Percentiles rank a stretch among this genome's conserved stretches.
Conservation (phyloP, 2,113 vertebrate species). For the Mastomys natalensis region DNA sequence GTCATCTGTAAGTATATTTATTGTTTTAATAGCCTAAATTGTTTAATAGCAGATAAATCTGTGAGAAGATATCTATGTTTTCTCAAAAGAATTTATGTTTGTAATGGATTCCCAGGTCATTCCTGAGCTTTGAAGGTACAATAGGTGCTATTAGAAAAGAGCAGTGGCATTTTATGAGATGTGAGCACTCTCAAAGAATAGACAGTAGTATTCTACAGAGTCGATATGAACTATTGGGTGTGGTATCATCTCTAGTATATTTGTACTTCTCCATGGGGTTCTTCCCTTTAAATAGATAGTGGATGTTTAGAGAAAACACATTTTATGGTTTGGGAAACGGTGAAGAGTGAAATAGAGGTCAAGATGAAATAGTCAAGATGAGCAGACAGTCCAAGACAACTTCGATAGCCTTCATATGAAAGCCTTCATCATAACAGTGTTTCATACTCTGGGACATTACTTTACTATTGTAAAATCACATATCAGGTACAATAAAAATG, state of each 20-base stretch:
- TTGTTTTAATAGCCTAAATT: not conserved
- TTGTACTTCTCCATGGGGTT: not conserved
- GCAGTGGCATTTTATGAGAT: not conserved
- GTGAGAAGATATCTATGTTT: not conserved
- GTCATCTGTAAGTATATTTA: not conserved
- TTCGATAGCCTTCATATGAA: not conserved
- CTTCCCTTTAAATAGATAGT: not conserved
- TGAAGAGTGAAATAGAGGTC: not conserved
- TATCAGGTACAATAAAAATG: not conserved
- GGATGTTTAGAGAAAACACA: not conserved
- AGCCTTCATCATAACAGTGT: not conserved
- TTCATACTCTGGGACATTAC: not conserved
- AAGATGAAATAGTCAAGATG: not conserved
- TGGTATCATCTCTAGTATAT: not conserved
- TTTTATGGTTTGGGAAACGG: not conserved
- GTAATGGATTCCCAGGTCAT: not conserved
- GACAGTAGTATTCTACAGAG: not conserved
- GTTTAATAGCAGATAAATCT: not conserved
- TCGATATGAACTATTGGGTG: not conserved
- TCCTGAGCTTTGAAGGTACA: not conserved
- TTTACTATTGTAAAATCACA: not conserved
- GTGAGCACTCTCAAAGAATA: rapidly evolving
- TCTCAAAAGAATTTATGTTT: constrained; percentile 2
- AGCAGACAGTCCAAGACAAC: too few relatives aligned
- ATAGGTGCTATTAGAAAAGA: not conserved